These are phyloP conservation scores for Parelbella ahira DNA, from an alignment of 2,888 invertebrate genomes.

Conservation along the genomic window DNA sequence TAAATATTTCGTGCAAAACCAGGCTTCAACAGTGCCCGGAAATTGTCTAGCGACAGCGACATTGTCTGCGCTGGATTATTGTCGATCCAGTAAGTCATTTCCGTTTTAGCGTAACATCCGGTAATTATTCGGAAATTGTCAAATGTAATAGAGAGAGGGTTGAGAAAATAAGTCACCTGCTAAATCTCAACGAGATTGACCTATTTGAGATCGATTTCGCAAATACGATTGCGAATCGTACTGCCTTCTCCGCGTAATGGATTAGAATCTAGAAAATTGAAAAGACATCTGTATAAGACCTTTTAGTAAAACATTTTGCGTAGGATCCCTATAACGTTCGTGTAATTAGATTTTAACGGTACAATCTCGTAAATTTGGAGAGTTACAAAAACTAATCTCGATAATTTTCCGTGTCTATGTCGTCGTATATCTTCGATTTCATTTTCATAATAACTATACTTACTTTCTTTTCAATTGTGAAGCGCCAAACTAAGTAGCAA, in stretches of 20 bases:
- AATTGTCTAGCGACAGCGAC: slow-evolving; percentile 63
- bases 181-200: slow-evolving; percentile 40
- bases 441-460: no score
- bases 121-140: slow-evolving; percentile 68
- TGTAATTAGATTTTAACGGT: background rate
- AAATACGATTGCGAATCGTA: slow-evolving; percentile 6
- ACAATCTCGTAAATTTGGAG: background rate
- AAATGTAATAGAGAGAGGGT: slow-evolving; percentile 51
- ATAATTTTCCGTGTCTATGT: no score
- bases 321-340: background rate
- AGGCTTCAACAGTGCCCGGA: slow-evolving; percentile 41
- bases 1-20: slow-evolving; percentile 12
- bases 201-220: slow-evolving; percentile 7
- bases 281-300: background rate
- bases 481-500: no score
- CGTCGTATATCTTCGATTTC: no score
- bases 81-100: slow-evolving; percentile 69
- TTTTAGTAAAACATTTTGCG: background rate
- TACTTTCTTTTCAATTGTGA: no score
- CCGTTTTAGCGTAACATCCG: slow-evolving; percentile 64
- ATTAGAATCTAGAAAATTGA: slow-evolving; percentile 11
- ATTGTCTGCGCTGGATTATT: slow-evolving; percentile 66
- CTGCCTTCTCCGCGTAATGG: slow-evolving; percentile 6
- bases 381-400: no score
- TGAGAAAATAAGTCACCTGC: slow-evolving; percentile 45